Base-by-base conservation (phyloP, 2,113 vertebrate species). In the Isurus oxyrinchus region DNA sequence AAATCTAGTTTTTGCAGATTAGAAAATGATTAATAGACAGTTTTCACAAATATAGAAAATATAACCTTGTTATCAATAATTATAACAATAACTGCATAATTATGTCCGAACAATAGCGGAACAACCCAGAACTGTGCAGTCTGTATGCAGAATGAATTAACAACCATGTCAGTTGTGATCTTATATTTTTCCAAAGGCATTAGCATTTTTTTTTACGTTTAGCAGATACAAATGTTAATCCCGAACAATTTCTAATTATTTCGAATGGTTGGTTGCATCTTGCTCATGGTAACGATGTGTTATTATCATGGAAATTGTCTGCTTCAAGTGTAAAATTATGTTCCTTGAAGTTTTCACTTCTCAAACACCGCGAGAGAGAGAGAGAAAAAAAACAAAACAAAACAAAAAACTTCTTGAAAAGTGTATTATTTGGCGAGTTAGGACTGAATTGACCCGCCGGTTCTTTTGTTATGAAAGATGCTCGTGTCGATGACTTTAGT, bases 401-500 rank as follows among this genome's bases (percentile, higher is more conserved):
- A 69, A n/a, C n/a, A n/a, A n/a, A 95, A 95, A 95, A 95, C 94
- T 69, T 95, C 66, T 66, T 53, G 94, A 49, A 95, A 95, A 95
- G 63, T 94, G 91, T 40, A 95, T 95, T 95, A 69, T 69, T 95
- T 95, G 40, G 23, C 53, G 66, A 53, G 94, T 67, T 94, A 21
- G 94, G 21, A 10, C 97, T 98, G 98, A 98, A 98, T 98, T 98
- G 97, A 97, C 97, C 63, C 96, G 97, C 97, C 8, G 97, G 97
- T 96, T 97, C 97, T 98, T 98, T 98, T 98, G 98, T 98, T 97
- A 97, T 94, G 96, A 97, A 98, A 98, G 97, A 97, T 97, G 97
- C 97, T 98, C 97, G 97, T 97, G 97, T 97, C 97, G 97, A 97
- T 98, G 98, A 98, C 98, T 98, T 98, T 97, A 97, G 98, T 97